A percentile compares a stretch with the other conserved stretches of the same genome.
Evolutionary conservation across 2,888 invertebrate genomes (phyloP).

Genomic region (Busseola fusca): DNA sequence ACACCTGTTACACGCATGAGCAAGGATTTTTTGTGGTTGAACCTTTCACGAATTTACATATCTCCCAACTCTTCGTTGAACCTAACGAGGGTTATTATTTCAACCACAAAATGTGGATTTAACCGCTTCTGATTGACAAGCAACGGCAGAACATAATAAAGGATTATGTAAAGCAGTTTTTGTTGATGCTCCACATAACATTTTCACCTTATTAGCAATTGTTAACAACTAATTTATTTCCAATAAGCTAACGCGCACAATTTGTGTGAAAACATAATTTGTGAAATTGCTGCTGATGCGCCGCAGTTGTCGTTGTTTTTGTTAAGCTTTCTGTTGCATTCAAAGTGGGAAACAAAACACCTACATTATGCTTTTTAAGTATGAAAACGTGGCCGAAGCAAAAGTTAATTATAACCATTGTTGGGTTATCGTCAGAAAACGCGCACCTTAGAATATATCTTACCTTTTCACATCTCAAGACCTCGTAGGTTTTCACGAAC

Average conservation of each 20-base stretch:
- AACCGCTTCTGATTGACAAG: constrained; percentile 84
- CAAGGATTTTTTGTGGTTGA: constrained; percentile 81
- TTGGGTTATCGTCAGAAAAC: background rate
- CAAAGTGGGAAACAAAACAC: constrained; percentile 29
- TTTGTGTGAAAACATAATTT: constrained; percentile 66
- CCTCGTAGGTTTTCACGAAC: background rate
- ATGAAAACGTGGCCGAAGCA: constrained; percentile 28
- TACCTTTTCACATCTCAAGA: background rate
- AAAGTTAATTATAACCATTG: constrained; percentile 15
- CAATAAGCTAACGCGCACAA: constrained; percentile 69
- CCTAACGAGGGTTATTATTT: constrained; percentile 86
- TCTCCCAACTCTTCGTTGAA: constrained; percentile 81
- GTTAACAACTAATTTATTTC: constrained; percentile 76
- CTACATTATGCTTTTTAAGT: constrained; percentile 33
- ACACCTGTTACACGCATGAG: constrained; percentile 84
- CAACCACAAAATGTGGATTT: constrained; percentile 84
- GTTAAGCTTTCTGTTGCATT: constrained; percentile 35
- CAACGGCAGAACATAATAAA: constrained; percentile 73
- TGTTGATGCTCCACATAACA: constrained; percentile 70
- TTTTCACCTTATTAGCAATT: constrained; percentile 82
- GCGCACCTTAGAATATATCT: background rate
- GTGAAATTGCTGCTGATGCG: constrained; percentile 64
- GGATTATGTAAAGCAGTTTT: constrained; percentile 73
- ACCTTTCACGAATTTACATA: constrained; percentile 87
- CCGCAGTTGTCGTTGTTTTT: constrained; percentile 57